These are phyloP conservation scores for Leptinotarsa peninsularis DNA, from an alignment of 2,888 invertebrate genomes.

Conservation along the genomic window DNA sequence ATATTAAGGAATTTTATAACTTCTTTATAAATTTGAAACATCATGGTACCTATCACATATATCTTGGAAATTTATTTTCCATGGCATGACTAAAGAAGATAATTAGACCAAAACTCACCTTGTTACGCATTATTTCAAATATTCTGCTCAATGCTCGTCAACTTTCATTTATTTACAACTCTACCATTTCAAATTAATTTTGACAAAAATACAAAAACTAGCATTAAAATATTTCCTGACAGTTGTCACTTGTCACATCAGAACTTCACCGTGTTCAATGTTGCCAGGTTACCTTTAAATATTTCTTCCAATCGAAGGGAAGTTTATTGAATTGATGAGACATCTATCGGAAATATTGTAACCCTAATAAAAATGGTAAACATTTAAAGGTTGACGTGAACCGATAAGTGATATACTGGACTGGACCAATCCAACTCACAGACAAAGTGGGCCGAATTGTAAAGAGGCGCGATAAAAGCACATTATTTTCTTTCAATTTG, in stretches of 20 bases:
- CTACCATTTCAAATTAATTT: conserved; percentile 15
- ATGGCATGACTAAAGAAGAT: too few relatives aligned
- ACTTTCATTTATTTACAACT: background rate
- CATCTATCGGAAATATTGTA: too few relatives aligned
- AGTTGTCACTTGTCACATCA: background rate
- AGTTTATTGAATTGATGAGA: too few relatives aligned
- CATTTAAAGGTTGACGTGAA: too few relatives aligned
- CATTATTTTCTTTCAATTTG: too few relatives aligned
- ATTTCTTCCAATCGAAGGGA: too few relatives aligned
- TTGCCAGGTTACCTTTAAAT: background rate
- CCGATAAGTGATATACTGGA: too few relatives aligned
- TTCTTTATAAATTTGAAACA: background rate
- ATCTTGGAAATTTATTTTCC: background rate
- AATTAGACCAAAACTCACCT: background rate
- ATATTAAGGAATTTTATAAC: background rate
- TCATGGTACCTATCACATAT: background rate
- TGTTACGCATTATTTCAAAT: conserved; percentile 19
- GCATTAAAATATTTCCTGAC: background rate
- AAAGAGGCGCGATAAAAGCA: too few relatives aligned
- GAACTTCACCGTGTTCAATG: background rate
- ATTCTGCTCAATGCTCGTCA: conserved; percentile 2
- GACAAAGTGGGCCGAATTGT: too few relatives aligned
- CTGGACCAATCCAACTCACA: too few relatives aligned
- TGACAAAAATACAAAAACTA: conserved; percentile 17
- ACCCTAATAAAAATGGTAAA: too few relatives aligned